Conservation (phyloP, 2,797 vertebrate species). For the Melanotaenia trifasciata region DNA sequence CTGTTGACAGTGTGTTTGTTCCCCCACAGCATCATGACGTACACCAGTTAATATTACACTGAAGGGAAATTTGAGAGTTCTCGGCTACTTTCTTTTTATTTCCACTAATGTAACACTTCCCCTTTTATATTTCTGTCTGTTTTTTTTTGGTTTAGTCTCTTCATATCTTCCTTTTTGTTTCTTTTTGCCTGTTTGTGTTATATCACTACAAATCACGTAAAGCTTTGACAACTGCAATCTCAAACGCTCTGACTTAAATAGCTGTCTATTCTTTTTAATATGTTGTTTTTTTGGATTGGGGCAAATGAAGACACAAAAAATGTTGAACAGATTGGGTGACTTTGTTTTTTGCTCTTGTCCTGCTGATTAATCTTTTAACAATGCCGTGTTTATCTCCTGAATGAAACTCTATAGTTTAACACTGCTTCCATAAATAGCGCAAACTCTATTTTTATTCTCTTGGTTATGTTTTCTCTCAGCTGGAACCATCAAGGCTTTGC, state of each 20-base stretch:
- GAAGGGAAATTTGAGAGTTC: conserved; percentile 16
- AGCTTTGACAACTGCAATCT: neutral
- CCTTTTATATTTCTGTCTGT: conserved; percentile 27
- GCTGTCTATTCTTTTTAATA: neutral
- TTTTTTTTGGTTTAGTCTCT: neutral
- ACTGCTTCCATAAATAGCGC: neutral
- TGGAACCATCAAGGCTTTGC: neutral
- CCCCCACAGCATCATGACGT: neutral
- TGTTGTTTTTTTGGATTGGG: neutral
- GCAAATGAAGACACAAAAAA: neutral
- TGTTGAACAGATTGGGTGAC: neutral
- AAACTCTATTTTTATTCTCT: neutral
- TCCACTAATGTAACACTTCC: conserved; percentile 25
- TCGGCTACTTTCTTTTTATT: conserved; percentile 19
- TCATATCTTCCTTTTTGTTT: conserved; percentile 3
- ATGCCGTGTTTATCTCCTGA: neutral
- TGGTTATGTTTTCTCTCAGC: neutral
- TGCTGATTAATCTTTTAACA: conserved; percentile 9
- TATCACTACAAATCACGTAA: neutral
- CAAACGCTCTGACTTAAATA: neutral
- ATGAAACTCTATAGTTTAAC: neutral
- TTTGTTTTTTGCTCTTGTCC: neutral
- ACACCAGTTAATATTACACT: neutral
- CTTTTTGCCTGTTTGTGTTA: neutral
- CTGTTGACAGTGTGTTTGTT: conserved; percentile 37